These are phyloP conservation scores for Lepilemur ruficaudatus DNA, from an alignment of 2,797 vertebrate species.

Conservation along the genomic window DNA sequence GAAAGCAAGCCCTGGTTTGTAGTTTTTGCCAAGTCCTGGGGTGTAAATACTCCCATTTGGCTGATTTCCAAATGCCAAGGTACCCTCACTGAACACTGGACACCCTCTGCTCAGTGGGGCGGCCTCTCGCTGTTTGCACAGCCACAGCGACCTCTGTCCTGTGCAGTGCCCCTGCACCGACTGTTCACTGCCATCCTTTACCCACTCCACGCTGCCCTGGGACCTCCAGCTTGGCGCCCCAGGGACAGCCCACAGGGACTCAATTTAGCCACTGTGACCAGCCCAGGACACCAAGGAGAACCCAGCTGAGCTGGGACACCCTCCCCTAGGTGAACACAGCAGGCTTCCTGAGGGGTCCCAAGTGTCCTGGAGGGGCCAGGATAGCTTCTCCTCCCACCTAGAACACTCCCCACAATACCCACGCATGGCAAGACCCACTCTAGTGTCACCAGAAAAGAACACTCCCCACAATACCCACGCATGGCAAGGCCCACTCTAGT, in stretches of 20 bases:
- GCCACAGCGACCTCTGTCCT: background rate
- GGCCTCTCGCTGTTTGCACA: background rate
- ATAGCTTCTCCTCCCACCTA: background rate
- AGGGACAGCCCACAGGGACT: background rate
- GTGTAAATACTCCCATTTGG: background rate
- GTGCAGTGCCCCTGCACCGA: no score
- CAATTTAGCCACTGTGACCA: background rate
- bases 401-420: background rate
- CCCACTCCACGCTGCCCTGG: accelerated
- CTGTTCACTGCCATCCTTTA: background rate
- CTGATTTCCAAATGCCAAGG: background rate
- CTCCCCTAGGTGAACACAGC: background rate
- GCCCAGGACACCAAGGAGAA: background rate
- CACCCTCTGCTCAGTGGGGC: background rate
- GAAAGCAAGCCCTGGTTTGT: background rate
- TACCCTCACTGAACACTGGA: background rate
- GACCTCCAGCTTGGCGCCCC: background rate
- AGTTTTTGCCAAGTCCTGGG: background rate
- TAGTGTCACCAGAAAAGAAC: background rate
- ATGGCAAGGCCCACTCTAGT: background rate
- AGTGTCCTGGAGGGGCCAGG: background rate
- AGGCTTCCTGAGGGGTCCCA: background rate
- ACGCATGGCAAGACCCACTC: background rate
- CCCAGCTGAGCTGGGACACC: background rate
- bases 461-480: background rate